Percentiles rank a stretch among this genome's conserved stretches.
Conservation (phyloP, 1,140 invertebrate species). For the Rhopalosiphum padi region DNA sequence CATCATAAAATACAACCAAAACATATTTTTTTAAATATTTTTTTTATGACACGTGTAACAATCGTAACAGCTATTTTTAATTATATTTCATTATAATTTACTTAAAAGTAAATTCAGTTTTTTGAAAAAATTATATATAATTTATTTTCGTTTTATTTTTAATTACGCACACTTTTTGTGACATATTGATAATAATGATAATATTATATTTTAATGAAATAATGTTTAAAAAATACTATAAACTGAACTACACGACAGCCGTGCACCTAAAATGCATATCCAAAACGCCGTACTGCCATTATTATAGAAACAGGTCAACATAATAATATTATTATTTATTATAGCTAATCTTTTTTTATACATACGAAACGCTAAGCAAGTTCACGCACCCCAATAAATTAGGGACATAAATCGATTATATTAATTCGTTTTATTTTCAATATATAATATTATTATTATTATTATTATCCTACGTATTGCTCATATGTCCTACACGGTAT, state of each 20-base stretch:
- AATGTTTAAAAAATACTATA: background rate
- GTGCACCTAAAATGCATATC: background rate
- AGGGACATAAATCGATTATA: too few relatives aligned
- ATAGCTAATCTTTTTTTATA: background rate
- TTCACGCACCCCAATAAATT: too few relatives aligned
- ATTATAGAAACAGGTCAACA: background rate
- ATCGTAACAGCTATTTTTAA: background rate
- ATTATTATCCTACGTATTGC: too few relatives aligned
- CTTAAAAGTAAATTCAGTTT: background rate
- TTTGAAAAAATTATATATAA: background rate
- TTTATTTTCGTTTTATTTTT: background rate
- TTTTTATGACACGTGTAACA: background rate
- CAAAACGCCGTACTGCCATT: background rate
- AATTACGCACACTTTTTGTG: background rate
- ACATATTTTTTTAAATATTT: background rate
- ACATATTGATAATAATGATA: background rate
- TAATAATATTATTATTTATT: background rate
- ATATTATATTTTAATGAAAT: background rate
- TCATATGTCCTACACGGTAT: too few relatives aligned
- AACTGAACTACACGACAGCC: background rate
- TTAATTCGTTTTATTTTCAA: background rate
- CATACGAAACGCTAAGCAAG: background rate
- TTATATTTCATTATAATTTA: background rate
- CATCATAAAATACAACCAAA: background rate
- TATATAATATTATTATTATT: too few relatives aligned